Base-by-base conservation (phyloP, 53 echinoderm and acorn worm genomes). In the Paracentrotus lividus region DNA sequence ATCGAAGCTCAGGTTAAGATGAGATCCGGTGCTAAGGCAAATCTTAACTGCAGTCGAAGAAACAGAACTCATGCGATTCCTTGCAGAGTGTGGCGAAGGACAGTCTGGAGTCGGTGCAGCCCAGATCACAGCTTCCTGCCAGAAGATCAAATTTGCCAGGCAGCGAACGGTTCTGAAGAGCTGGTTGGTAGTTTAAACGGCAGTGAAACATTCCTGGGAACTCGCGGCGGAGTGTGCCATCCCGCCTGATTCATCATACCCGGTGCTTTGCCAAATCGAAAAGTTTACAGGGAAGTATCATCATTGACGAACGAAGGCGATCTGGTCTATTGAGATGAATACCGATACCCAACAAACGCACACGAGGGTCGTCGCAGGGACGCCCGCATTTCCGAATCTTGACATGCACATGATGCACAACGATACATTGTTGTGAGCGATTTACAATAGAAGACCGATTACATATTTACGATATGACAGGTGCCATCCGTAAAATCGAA, bases 161-260 rank as follows among this genome's bases (percentile, higher is more conserved):
- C 72, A 91, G 10, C 47, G 36, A 55, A 69, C 33, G 55, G 76
- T n/a, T 90, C 90, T 4, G 90, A 90, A 64, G 91, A 91, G 20
- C 72, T 76, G 23, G 53, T 91, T 21, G 91, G 91, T 53, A 91
- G 16, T 23, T 43, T 91, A 7, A 75, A 32, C 29, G 91, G 91
- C n/a, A 23, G 76, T 91, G 21, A 49, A 91, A 31, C 77, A 91
- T 55, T 91, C 91, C 0, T 91, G 91, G 72, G 91, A 91, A 76
- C 32, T 91, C 33, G 8, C 5, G n/a, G 1, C 20, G 31, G 0
- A 91, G 38, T 54, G 23, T 76, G 16, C 72, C 5, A 53, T 91
- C 18, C 91, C 91, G 0, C 9, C 91, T 6, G 34, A 52, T n/a
- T 38, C 76, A 21, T 45, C 76, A 23, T 91, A 91, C 24, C 91